These are phyloP conservation scores for Ectemnius cavifrons DNA, from an alignment of 2,888 invertebrate species.

Conservation along the genomic window DNA sequence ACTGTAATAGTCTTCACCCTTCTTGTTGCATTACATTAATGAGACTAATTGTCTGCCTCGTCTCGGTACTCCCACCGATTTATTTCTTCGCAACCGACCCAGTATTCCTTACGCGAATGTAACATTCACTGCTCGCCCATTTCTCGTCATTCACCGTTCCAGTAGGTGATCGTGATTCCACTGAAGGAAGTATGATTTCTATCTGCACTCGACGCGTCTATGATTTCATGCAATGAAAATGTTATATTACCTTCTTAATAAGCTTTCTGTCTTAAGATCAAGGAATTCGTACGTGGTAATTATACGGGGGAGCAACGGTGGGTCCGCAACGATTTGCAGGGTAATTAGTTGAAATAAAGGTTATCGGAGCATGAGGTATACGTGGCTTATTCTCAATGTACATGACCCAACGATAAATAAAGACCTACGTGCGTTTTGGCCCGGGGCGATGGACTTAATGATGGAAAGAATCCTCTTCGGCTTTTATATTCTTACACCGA, in stretches of 20 bases:
- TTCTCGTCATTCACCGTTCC: too few species aligned
- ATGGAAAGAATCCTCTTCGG: slow-evolving; percentile 35
- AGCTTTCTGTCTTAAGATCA: too few species aligned
- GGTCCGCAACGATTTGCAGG: slow-evolving; percentile 28
- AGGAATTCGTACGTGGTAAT: too few species aligned
- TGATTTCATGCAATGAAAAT: too few species aligned
- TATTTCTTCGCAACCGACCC: background rate
- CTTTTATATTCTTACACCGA: background rate
- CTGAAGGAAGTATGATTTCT: background rate
- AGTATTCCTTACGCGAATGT: too few species aligned
- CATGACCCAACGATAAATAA: slow-evolving; percentile 51
- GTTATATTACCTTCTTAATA: too few species aligned
- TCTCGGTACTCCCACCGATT: slow-evolving; percentile 7
- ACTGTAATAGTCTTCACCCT: too few species aligned
- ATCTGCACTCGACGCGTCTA: background rate
- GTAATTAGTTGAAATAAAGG: slow-evolving; percentile 42
- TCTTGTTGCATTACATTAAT: background rate
- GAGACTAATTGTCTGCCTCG: slow-evolving; percentile 2
- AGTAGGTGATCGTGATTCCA: too few species aligned
- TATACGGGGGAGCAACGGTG: slow-evolving; percentile 18
- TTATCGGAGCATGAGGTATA: slow-evolving; percentile 18
- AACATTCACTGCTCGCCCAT: too few species aligned
- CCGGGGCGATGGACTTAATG: slow-evolving; percentile 48
- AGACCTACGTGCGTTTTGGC: slow-evolving; percentile 39
- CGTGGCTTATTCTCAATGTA: slow-evolving; percentile 39